Evolutionary conservation across 2,888 invertebrate genomes (phyloP).

Genomic region (Drosophila testacea): DNA sequence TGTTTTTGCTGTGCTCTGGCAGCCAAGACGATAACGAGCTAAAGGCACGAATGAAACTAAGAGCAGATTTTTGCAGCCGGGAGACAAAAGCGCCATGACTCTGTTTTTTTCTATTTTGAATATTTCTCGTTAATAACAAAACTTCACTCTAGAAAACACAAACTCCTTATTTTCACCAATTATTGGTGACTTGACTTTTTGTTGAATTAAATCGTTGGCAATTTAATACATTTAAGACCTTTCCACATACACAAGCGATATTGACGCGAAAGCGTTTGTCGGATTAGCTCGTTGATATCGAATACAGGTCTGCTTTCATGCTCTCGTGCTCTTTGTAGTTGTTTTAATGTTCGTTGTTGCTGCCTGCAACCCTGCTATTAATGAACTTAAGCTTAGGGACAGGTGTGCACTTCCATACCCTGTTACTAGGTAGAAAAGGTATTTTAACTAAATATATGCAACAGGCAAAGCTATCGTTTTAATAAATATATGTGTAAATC

Average conservation of each 20-base stretch:
- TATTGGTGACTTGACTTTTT: too few relatives aligned
- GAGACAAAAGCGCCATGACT: constrained; percentile 58
- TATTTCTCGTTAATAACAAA: not conserved
- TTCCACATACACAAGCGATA: not conserved
- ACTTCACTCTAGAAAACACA: constrained; percentile 2
- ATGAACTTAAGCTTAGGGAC: constrained; percentile 53
- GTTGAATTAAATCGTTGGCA: too few relatives aligned
- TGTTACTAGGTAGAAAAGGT: not conserved
- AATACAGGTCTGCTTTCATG: constrained; percentile 17
- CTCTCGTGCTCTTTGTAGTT: constrained; percentile 19
- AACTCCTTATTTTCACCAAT: constrained; percentile 6
- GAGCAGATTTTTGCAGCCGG: constrained; percentile 35
- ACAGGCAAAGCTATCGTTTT: too few relatives aligned
- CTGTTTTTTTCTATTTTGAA: constrained; percentile 9
- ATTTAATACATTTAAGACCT: too few relatives aligned
- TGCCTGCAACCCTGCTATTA: constrained; percentile 52
- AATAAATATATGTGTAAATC: too few relatives aligned
- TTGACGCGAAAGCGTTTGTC: constrained; percentile 7
- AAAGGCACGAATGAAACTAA: constrained; percentile 34
- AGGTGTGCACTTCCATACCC: constrained; percentile 34
- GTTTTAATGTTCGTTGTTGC: constrained; percentile 8
- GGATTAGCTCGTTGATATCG: constrained; percentile 3
- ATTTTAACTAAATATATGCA: not conserved
- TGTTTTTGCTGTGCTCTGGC: constrained; percentile 12
- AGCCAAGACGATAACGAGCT: constrained; percentile 61